Evolutionary conservation across 2,113 vertebrate species (phyloP).

Genomic region (Macroglossus sobrinus): DNA sequence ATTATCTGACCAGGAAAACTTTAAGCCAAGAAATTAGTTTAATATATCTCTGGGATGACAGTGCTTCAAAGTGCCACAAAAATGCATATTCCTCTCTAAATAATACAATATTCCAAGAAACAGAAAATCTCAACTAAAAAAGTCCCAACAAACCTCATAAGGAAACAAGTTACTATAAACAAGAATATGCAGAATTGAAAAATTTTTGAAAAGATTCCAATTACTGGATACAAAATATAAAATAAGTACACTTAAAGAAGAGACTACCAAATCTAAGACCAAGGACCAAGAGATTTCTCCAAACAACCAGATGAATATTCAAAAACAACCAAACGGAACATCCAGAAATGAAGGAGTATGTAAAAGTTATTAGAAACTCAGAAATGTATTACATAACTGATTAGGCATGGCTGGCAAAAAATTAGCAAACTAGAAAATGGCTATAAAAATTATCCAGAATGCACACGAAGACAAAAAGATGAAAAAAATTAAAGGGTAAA

Average conservation of each 20-base stretch:
- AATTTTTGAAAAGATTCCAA: not conserved
- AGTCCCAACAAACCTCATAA: not conserved
- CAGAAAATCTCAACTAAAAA: not conserved
- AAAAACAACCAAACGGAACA: not conserved
- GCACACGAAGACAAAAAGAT: not conserved
- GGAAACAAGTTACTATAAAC: not conserved
- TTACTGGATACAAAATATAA: not conserved
- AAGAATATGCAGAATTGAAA: not conserved
- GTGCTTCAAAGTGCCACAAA: not conserved
- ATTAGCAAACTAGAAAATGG: not conserved
- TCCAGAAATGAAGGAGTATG: not conserved
- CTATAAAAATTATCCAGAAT: not conserved
- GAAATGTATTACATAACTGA: not conserved
- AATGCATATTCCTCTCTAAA: not conserved
- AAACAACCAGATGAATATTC: not conserved
- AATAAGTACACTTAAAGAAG: not conserved
- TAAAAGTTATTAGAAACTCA: constrained; percentile 10
- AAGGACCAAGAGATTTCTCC: not conserved
- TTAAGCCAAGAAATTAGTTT: not conserved
- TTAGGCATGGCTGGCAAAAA: not conserved
- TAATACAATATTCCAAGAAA: not conserved
- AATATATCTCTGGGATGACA: not conserved
- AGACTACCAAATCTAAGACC: not conserved
- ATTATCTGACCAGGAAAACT: not conserved
- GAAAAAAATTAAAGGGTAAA: not conserved